Conservation (phyloP, 2,888 invertebrate genomes). For the Drosophila engyochracea region DNA sequence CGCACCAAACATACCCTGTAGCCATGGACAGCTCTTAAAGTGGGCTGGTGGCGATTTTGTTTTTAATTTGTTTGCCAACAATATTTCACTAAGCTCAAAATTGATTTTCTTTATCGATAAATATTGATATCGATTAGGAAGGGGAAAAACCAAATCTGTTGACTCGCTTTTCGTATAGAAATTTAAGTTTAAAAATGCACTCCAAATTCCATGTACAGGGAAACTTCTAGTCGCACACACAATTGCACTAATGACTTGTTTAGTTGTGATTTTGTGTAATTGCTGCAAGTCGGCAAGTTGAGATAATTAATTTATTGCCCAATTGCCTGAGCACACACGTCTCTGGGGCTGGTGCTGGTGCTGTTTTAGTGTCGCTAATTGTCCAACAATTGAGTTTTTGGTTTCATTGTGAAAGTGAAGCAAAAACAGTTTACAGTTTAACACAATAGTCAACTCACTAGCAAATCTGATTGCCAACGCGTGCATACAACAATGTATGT, state of each 20-base stretch:
- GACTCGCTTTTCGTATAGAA: background rate
- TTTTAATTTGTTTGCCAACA: background rate
- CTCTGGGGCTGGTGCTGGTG: background rate
- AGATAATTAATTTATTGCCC: slow-evolving; percentile 66
- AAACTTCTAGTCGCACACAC: background rate
- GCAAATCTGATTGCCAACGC: slow-evolving; percentile 53
- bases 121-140: background rate
- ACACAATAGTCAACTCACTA: slow-evolving; percentile 17
- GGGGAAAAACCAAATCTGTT: background rate
- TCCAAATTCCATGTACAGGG: background rate
- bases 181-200: background rate
- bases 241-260: slow-evolving; percentile 16
- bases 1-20: background rate
- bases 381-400: slow-evolving; percentile 65
- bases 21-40: background rate
- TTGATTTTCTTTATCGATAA: background rate
- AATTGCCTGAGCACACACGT: slow-evolving; percentile 52
- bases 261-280: slow-evolving; percentile 38
- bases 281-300: slow-evolving; percentile 42
- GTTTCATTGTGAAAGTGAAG: slow-evolving; percentile 68
- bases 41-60: background rate
- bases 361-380: slow-evolving; percentile 71
- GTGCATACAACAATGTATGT: slow-evolving; percentile 18
- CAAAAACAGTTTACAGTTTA: slow-evolving; percentile 41
- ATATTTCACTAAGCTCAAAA: background rate